Evolutionary conservation across 2,113 vertebrate genomes (phyloP).

Genomic region (Gymnobelideus leadbeateri): DNA sequence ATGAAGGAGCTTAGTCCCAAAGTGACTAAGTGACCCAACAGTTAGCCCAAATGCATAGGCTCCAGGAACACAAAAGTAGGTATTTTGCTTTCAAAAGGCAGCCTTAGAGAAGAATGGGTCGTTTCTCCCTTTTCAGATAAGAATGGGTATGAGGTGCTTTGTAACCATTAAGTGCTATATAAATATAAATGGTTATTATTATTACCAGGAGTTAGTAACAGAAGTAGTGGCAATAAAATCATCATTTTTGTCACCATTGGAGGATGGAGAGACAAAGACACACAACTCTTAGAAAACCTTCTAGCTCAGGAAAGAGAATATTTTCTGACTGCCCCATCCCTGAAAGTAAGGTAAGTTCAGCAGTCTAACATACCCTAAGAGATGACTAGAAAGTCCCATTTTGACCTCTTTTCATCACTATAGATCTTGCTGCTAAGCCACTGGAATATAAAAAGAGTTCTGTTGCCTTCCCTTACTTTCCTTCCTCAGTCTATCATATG

Average conservation of each 20-base stretch:
- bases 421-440: not conserved
- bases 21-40: not conserved
- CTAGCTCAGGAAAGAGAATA: not conserved
- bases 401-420: not conserved
- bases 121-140: not conserved
- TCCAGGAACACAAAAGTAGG: not conserved
- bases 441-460: rapidly evolving
- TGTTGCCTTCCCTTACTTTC: not conserved
- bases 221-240: not conserved
- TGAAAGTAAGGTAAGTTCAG: not conserved
- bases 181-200: not conserved
- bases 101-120: too few species aligned
- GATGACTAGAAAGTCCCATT: not conserved
- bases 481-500: rapidly evolving
- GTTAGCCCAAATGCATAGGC: not conserved
- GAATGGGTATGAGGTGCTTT: not conserved
- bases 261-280: not conserved
- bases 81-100: not conserved
- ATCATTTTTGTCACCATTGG: not conserved
- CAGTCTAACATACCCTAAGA: not conserved
- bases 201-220: not conserved
- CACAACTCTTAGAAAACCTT: not conserved
- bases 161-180: not conserved
- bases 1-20: not conserved
- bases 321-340: not conserved